phyloP scores from a whole-genome alignment of 2,888 invertebrate species.

The Actias luna region DNA sequence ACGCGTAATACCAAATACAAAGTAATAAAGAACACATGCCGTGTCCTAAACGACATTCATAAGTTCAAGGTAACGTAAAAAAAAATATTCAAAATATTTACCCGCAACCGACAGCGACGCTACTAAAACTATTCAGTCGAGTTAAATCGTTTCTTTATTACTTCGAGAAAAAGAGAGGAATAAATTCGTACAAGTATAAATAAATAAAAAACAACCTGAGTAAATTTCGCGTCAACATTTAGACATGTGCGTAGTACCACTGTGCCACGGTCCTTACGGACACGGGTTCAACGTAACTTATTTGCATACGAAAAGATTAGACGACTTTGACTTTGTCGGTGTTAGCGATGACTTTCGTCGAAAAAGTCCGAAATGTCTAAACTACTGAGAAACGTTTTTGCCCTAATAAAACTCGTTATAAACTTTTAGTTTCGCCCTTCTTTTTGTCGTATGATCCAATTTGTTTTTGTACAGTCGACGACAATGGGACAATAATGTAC shows the following conservation, averaged over 20 bases:
- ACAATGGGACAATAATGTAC: constrained; percentile 62
- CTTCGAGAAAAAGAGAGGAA: constrained; percentile 36
- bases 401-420: constrained; percentile 66
- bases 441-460: constrained; percentile 56
- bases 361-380: constrained; percentile 50
- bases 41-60: constrained; percentile 21
- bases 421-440: constrained; percentile 36
- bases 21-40: constrained; percentile 5
- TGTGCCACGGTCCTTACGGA: constrained; percentile 48
- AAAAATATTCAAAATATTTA: constrained; percentile 35
- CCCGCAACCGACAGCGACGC: constrained; percentile 36
- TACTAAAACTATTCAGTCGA: constrained; percentile 43
- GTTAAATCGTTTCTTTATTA: constrained; percentile 43
- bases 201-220: constrained; percentile 33
- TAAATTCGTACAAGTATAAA: constrained; percentile 21
- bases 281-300: constrained; percentile 71
- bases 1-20: not conserved
- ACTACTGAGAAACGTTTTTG: constrained; percentile 68
- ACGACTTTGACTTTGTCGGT: constrained; percentile 64
- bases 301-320: constrained; percentile 73
- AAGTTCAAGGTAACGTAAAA: constrained; percentile 29
- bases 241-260: constrained; percentile 44
- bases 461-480: constrained; percentile 42
- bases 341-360: constrained; percentile 60
- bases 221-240: constrained; percentile 60